Evolutionary conservation across 37 sponge, comb jelly and placozoan species (phyloP).

Genomic region (Ephydatia muelleri): DNA sequence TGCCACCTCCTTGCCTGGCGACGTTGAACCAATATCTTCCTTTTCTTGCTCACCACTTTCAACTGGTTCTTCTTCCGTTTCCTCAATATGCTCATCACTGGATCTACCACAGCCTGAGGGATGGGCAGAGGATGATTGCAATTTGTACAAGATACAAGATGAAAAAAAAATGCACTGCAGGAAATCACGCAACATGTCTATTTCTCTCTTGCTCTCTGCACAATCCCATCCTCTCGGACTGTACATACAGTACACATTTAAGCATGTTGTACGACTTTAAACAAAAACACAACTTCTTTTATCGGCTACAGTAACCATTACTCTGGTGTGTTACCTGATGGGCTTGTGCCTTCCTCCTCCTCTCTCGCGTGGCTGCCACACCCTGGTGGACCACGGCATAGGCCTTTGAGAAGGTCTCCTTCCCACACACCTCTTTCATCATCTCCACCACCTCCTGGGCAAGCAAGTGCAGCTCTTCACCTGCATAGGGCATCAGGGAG

Average conservation of each 20-base stretch:
- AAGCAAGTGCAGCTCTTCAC: slow-evolving; percentile 52
- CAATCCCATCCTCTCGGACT: too few species aligned
- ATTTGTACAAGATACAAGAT: too few species aligned
- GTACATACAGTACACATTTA: too few species aligned
- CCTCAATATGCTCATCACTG: slow-evolving; percentile 46
- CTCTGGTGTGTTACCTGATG: slow-evolving; percentile 49
- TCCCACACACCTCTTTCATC: slow-evolving; percentile 61
- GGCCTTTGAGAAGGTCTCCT: slow-evolving; percentile 63
- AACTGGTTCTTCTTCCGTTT: slow-evolving; percentile 54
- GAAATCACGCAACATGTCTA: too few species aligned
- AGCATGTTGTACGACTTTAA: too few species aligned
- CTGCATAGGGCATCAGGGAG: too few species aligned
- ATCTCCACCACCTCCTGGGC: slow-evolving; percentile 75
- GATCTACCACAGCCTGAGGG: slow-evolving; percentile 69
- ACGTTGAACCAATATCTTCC: slow-evolving; percentile 26
- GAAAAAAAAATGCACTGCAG: too few species aligned
- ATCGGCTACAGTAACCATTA: background rate
- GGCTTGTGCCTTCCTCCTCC: slow-evolving; percentile 65
- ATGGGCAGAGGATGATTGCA: background rate
- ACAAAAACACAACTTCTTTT: too few species aligned
- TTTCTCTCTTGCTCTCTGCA: too few species aligned
- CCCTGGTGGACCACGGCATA: slow-evolving; percentile 58
- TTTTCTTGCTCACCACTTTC: slow-evolving; percentile 56
- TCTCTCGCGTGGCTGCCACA: slow-evolving; percentile 33
- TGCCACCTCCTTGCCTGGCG: slow-evolving; percentile 15